Evolutionary conservation across 2,113 vertebrate species (phyloP).

Genomic region (Hypanus sabinus): DNA sequence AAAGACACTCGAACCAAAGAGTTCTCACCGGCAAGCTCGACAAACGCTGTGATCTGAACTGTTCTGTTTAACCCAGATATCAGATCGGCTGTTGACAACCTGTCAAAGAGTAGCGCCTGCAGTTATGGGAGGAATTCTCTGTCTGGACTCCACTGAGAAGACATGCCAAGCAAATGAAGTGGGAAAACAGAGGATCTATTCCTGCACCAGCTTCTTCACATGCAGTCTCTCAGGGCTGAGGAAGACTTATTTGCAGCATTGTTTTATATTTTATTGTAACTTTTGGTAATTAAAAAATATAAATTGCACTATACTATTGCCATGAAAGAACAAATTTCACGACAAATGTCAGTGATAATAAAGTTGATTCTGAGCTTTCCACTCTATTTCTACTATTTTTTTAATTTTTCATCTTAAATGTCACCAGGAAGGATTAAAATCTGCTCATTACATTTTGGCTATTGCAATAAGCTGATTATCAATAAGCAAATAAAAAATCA

Average conservation of each 20-base stretch:
- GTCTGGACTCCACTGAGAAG: not conserved
- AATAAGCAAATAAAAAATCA: not conserved
- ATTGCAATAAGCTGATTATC: not conserved
- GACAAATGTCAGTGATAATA: too few species aligned
- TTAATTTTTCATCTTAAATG: not conserved
- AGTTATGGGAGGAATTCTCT: not conserved
- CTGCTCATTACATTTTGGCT: not conserved
- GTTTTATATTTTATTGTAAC: too few species aligned
- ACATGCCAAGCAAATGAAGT: not conserved
- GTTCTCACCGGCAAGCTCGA: too few species aligned
- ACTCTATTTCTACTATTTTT: too few species aligned
- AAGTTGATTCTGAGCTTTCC: too few species aligned
- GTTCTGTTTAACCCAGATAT: not conserved
- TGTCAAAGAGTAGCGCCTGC: not conserved
- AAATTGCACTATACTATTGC: too few species aligned
- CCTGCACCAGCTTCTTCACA: too few species aligned
- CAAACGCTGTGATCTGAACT: not conserved
- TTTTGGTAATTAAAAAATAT: too few species aligned
- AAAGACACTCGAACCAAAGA: too few species aligned
- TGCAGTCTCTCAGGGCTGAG: too few species aligned
- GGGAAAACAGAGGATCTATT: not conserved
- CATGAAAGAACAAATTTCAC: too few species aligned
- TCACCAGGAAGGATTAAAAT: not conserved
- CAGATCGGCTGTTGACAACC: not conserved
- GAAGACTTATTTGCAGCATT: too few species aligned